Evolutionary conservation across 92 coral and sea anemone genomes (phyloP), one percentile per base, ranked within the genome.

Genomic region (Parazoanthus darwini): DNA sequence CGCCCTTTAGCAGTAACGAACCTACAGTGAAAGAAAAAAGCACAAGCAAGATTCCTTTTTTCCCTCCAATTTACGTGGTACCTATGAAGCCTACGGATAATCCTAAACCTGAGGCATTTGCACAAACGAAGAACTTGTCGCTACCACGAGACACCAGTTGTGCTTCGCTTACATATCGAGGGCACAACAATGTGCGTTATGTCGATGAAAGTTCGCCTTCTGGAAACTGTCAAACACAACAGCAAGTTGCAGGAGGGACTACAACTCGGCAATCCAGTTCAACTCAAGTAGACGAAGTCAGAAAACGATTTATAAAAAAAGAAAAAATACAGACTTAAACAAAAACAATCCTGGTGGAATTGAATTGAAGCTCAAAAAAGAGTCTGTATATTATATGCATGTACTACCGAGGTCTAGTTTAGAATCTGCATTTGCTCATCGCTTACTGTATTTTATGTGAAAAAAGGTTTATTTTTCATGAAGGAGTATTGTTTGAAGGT

Each of bases 1-100:
- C 46, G 8, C 87, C 87, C 29, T 83, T 83, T 33, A 44, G 78
- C 63, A 70, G 78, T 66, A 71, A 72, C 23, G 78, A 68, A 23
- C 43, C 87, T 16, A 43, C 22, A 25, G 74, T 10, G 46, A 71
- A 6, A 16, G 42, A 70, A 56, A 43, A 29, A 43, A 83, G 18
- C 37, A n/a, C 42, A 26, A 83, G 76, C 11, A 82, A 50, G 77
- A 33, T 15, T 26, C 79, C 87, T 0, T 26, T 46, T 8, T 83
- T 83, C 48, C 87, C 87, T 25, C 77, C 78, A 8, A 71, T 83
- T 39, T 68, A 67, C 23, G 22, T 25, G 6, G 44, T 83, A 5
- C 87, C 78, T 43, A 44, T 26, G 78, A 71, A 42, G 14, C 33
- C 87, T 44, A 29, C 25, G 6, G 16, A 68, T 13, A 16, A 20